A percentile compares a stretch with the other conserved stretches of the same genome.
Conservation (phyloP, 2,888 invertebrate genomes). For the Herminia tarsipennalis region DNA sequence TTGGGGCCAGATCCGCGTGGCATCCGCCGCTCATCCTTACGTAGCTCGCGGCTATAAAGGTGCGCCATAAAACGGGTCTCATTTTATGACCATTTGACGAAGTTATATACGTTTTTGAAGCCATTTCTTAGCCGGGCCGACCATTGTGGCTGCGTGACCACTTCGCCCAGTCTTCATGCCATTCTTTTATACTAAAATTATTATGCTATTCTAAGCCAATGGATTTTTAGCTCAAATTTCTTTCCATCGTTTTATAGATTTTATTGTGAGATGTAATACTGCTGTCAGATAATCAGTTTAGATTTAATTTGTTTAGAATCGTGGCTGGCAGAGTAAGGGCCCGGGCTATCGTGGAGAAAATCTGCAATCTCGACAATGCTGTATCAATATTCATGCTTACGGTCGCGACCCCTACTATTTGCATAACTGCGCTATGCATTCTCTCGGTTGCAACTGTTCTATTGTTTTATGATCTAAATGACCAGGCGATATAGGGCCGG, state of each 20-base stretch:
- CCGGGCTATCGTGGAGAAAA: slow-evolving; percentile 71
- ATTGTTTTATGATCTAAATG: slow-evolving; percentile 85
- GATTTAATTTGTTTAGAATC: slow-evolving; percentile 75
- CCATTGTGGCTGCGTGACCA: slow-evolving; percentile 77
- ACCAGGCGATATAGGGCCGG: slow-evolving; percentile 78
- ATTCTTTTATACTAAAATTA: slow-evolving; percentile 66
- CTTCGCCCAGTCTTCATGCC: slow-evolving; percentile 56
- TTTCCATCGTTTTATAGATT: slow-evolving; percentile 36
- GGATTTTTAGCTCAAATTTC: slow-evolving; percentile 53
- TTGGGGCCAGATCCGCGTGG: slow-evolving; percentile 52
- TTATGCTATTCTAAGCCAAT: slow-evolving; percentile 53
- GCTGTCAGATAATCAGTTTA: slow-evolving; percentile 67
- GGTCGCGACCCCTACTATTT: slow-evolving; percentile 83
- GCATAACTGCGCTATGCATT: slow-evolving; percentile 83
- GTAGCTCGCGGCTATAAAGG: slow-evolving; percentile 79
- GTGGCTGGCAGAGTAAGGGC: slow-evolving; percentile 74
- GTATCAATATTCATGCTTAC: slow-evolving; percentile 84
- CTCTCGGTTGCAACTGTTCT: slow-evolving; percentile 80
- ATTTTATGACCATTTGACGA: slow-evolving; percentile 84
- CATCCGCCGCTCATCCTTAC: slow-evolving; percentile 72
- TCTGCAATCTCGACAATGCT: slow-evolving; percentile 81
- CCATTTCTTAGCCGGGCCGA: slow-evolving; percentile 71
- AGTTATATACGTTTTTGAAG: slow-evolving; percentile 81
- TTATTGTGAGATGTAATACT: slow-evolving; percentile 58
- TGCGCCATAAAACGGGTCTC: slow-evolving; percentile 81